Base-by-base conservation (phyloP, 23 tunicate genomes). In the Halocynthia roretzi region DNA sequence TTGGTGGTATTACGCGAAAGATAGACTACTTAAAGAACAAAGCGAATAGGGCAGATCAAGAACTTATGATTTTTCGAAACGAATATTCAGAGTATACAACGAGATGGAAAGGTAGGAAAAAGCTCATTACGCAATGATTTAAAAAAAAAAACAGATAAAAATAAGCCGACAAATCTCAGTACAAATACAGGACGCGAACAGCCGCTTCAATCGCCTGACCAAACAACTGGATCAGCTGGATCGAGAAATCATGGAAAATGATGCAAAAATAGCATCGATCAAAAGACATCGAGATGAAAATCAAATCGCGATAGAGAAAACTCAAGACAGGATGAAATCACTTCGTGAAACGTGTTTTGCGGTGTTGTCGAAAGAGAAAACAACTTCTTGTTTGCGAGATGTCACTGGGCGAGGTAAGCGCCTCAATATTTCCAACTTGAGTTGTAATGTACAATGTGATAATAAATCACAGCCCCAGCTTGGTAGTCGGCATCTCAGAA, bases 351-450 rank as follows among this genome's bases (percentile, higher is more conserved):
- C 44, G 44, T 31, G 44, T 31, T 31, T 31, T 31, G 63, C 49
- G 56, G 62, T 54, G 50, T 74, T 54, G 55, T 54, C 50, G 64
- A 64, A 56, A 0, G 15, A 74, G 23, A 44, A 20, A 53, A 54
- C 56, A 8, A 48, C 56, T 8, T 22, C 18, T 14, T 74, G 78
- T 54, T 64, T 64, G 11, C 55, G 78, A 22, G 78, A 74, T 8
- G 31, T 74, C 40, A 74, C 56, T 22, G 78, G 78, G 14, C 10
- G 8, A 74, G 78, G 78, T 74, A 74, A n/a, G 71, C 44, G 44
- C 44, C 44, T 31, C 44, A 31, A 31, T 31, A 31, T 31, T 31
- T 31, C 44, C 44, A 31, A 31, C 44, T 31, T 31, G 1, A 31
- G 44, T 31, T 31, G 44, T 4, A 31, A 31, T 31, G 1, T 31